Conservation (phyloP, 2,797 vertebrate species). For the Danio choprae region DNA sequence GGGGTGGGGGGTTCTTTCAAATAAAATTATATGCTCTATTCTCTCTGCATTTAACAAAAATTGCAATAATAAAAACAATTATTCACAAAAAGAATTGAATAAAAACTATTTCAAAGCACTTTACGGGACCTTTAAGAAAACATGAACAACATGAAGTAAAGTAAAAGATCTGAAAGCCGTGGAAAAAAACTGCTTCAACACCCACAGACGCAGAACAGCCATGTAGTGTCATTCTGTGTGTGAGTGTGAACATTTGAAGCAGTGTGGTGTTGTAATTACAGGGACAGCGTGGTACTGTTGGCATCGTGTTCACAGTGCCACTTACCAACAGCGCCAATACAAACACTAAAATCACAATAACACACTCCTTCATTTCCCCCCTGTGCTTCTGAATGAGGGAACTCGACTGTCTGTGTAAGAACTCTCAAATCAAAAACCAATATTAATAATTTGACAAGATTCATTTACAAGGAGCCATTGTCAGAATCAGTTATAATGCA, state of each 20-base stretch:
- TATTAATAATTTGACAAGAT: background rate
- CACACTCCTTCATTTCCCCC: conserved; percentile 3
- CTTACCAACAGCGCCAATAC: conserved; percentile 37
- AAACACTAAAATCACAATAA: conserved; percentile 31
- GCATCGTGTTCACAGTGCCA: conserved; percentile 26
- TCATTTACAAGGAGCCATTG: background rate
- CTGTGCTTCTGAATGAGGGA: background rate
- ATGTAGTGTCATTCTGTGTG: conserved; percentile 10
- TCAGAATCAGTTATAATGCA: background rate
- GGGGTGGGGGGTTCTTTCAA: no score
- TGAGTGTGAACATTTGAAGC: conserved; percentile 31
- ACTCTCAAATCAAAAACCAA: background rate
- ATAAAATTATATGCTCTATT: no score
- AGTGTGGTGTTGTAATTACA: conserved; percentile 41
- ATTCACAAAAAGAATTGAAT: no score
- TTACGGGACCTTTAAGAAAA: background rate
- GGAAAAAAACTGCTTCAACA: background rate
- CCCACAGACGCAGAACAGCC: background rate
- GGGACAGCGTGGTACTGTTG: conserved; percentile 16
- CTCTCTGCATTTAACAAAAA: no score
- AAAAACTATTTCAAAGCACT: no score
- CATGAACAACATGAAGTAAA: background rate
- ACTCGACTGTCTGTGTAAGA: background rate
- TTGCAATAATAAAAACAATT: no score
- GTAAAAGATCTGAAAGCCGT: background rate